Percentiles rank a stretch among this genome's conserved stretches.
phyloP scores from a whole-genome alignment of 2,888 invertebrate species.

The Ceratothoa steindachneri region DNA sequence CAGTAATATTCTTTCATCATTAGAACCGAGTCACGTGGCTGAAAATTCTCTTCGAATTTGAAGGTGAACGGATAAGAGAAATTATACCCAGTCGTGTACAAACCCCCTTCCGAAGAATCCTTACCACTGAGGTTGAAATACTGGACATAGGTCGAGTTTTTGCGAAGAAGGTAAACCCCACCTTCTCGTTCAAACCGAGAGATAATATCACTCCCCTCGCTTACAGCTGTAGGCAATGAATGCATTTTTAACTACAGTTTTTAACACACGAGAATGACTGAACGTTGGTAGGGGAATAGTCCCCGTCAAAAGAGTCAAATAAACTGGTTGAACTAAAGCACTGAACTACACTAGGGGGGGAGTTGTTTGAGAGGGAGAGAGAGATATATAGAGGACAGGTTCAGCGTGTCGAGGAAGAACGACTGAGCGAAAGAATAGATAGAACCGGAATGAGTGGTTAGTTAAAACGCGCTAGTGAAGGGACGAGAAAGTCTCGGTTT shows the following conservation, averaged over 20 bases:
- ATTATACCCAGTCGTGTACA: slow-evolving; percentile 21
- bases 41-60: slow-evolving; percentile 19
- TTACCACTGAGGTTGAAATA: slow-evolving; percentile 22
- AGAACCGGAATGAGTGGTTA: too few species aligned
- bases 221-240: not conserved
- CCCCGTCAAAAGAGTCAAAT: too few species aligned
- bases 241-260: not conserved
- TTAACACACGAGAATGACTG: too few species aligned
- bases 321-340: too few species aligned
- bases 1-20: slow-evolving; percentile 22
- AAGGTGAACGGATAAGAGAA: slow-evolving; percentile 15
- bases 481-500: too few species aligned
- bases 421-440: too few species aligned
- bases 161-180: slow-evolving; percentile 4
- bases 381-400: too few species aligned
- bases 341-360: too few species aligned
- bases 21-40: slow-evolving; percentile 5
- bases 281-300: too few species aligned
- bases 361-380: too few species aligned
- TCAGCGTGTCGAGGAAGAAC: too few species aligned
- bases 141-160: not conserved
- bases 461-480: too few species aligned
- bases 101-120: slow-evolving; percentile 1
- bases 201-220: not conserved
- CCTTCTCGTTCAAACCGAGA: slow-evolving; percentile 9